Evolutionary conservation across 2,888 invertebrate species (phyloP).

Genomic region (Sphaerophoria taeniata): DNA sequence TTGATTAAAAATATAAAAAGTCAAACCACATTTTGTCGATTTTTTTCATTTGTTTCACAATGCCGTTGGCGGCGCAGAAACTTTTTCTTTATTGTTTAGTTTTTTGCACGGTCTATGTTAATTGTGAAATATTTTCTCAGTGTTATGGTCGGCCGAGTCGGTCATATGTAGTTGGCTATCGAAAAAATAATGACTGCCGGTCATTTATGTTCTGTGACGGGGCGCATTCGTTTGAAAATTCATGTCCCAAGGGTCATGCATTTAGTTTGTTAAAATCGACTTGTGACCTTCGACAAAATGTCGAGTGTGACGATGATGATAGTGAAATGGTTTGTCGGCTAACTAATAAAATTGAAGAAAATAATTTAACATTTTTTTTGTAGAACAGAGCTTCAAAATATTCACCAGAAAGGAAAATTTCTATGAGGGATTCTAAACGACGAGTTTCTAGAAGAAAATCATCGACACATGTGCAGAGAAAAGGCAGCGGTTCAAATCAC

Average conservation of each 20-base stretch:
- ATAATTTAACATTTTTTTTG: too few relatives aligned
- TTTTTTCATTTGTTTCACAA: too few relatives aligned
- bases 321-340: neutral
- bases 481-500: neutral
- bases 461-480: neutral
- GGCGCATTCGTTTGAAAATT: constrained; percentile 25
- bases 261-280: constrained; percentile 17
- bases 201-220: constrained; percentile 48
- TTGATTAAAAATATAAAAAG: too few relatives aligned
- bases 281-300: constrained; percentile 37
- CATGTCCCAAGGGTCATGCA: constrained; percentile 12
- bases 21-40: too few relatives aligned
- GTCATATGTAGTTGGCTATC: neutral
- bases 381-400: too few relatives aligned
- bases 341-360: too few relatives aligned
- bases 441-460: neutral
- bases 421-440: too few relatives aligned
- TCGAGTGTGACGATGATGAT: constrained; percentile 17
- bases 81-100: constrained; percentile 16
- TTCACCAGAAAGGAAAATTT: too few relatives aligned
- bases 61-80: constrained; percentile 4
- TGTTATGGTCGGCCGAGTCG: constrained; percentile 12
- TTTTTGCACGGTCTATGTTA: neutral
- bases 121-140: constrained; percentile 31
- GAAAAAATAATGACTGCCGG: neutral